Evolutionary conservation across 2,797 vertebrate genomes (phyloP).

Genomic region (Pipistrellus kuhlii): DNA sequence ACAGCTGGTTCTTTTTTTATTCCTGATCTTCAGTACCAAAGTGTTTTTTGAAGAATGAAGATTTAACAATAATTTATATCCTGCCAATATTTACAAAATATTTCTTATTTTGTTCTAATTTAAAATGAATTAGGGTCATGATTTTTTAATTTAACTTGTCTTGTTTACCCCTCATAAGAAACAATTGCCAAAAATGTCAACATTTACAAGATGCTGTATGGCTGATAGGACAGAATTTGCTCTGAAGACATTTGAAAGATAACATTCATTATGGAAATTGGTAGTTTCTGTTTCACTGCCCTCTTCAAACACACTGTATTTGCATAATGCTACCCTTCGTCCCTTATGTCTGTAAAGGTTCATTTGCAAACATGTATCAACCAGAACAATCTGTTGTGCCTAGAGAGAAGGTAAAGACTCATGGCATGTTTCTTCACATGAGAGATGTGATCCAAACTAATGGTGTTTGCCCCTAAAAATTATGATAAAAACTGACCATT

Average conservation of each 20-base stretch:
- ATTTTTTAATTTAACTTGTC: constrained; percentile 44
- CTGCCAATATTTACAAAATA: background rate
- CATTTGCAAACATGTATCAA: constrained; percentile 8
- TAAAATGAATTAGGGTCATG: constrained; percentile 36
- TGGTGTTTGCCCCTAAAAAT: background rate
- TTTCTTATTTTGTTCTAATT: constrained; percentile 42
- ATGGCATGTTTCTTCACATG: background rate
- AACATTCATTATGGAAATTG: background rate
- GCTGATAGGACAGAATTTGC: background rate
- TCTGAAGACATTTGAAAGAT: background rate
- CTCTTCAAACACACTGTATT: background rate
- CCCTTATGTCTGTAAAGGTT: background rate
- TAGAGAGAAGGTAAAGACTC: background rate
- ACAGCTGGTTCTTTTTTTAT: background rate
- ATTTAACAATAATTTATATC: constrained; percentile 39
- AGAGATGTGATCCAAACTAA: background rate
- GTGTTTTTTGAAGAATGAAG: constrained; percentile 31
- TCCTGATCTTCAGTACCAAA: background rate
- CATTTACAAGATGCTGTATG: background rate
- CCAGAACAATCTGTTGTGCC: background rate
- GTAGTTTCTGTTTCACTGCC: constrained; percentile 23
- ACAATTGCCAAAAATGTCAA: background rate
- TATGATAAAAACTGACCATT: background rate
- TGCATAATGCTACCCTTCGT: background rate
- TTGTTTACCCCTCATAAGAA: constrained; percentile 39